Evolutionary conservation across 2,888 invertebrate genomes (phyloP).

Genomic region (Mylabris sibirica): DNA sequence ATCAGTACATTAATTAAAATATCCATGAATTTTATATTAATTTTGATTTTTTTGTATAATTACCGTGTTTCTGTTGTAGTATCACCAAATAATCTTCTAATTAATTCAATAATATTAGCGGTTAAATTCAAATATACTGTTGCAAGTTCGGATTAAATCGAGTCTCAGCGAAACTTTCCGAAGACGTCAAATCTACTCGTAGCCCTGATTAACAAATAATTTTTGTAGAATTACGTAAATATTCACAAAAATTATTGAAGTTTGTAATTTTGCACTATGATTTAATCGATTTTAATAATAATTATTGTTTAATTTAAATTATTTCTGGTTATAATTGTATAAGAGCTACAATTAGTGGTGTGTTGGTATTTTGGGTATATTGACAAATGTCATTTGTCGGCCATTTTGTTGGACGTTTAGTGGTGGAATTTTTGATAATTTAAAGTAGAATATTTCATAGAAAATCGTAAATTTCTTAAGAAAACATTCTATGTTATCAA

Average conservation of each 20-base stretch:
- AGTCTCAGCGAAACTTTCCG: not conserved
- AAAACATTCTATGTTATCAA: not conserved
- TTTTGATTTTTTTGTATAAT: no score
- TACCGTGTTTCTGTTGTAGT: no score
- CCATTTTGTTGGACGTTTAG: not conserved
- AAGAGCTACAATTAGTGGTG: not conserved
- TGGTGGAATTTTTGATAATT: slow-evolving; percentile 3
- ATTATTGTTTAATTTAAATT: not conserved
- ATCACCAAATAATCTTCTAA: no score
- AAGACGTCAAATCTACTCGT: not conserved
- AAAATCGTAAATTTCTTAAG: not conserved
- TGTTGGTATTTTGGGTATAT: not conserved
- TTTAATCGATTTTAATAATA: not conserved
- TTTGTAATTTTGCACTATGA: not conserved
- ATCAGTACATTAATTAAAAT: no score
- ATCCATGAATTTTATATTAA: no score
- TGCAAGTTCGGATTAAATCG: not conserved
- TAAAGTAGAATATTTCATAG: not conserved
- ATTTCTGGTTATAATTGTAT: not conserved
- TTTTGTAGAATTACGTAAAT: not conserved
- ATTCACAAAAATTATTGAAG: not conserved
- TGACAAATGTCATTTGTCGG: slow-evolving; percentile 3
- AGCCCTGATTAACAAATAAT: not conserved
- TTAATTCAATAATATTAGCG: no score
- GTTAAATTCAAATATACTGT: not conserved